Evolutionary conservation across 1,140 invertebrate genomes (phyloP).

Genomic region (Arctopsyche grandis): DNA sequence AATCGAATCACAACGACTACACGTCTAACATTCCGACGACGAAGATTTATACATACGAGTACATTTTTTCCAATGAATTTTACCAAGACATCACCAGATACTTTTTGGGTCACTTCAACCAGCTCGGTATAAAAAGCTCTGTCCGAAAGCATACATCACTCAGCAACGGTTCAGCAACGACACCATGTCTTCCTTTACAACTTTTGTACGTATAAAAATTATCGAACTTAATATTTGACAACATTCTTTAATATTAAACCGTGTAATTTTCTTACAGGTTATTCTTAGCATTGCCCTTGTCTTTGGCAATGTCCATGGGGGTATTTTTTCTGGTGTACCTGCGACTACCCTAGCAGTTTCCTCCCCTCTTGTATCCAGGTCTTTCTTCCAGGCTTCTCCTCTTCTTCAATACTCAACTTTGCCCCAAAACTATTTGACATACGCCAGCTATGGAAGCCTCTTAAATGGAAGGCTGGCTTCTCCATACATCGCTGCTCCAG

Average conservation of each 20-base stretch:
- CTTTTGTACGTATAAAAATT: background rate
- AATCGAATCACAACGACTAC: background rate
- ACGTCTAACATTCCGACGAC: conserved; percentile 1
- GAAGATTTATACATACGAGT: conserved; percentile 9
- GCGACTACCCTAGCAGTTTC: background rate
- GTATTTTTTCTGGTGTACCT: background rate
- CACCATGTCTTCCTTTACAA: background rate
- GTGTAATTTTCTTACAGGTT: background rate
- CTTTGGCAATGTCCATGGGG: background rate
- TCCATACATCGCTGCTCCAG: conserved; percentile 47
- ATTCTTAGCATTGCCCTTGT: background rate
- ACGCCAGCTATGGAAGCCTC: conserved; percentile 13
- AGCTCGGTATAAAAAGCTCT: conserved; percentile 31
- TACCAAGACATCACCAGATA: background rate
- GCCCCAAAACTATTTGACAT: conserved; percentile 1
- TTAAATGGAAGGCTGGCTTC: conserved; percentile 4
- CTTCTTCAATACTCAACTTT: background rate
- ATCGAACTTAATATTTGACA: too few species aligned
- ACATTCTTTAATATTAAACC: background rate
- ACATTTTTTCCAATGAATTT: conserved; percentile 2
- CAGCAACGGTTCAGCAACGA: background rate
- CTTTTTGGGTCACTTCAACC: background rate
- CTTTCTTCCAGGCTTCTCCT: background rate
- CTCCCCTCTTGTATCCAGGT: background rate
- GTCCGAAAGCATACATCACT: background rate